Conservation (phyloP, 2,113 vertebrate species). For the Corynorhinus townsendii region DNA sequence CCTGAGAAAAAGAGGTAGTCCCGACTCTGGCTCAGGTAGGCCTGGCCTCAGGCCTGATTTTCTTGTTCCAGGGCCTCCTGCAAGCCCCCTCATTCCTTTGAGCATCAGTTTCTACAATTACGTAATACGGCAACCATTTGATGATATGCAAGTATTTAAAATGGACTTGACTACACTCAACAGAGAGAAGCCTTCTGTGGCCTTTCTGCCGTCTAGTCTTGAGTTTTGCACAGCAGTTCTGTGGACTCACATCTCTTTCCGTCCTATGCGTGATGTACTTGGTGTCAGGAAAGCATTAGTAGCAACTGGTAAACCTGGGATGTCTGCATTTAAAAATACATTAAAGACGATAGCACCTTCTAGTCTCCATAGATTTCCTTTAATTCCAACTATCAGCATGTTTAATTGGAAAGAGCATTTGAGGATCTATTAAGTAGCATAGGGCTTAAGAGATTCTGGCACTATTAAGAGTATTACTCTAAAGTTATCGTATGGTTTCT, state of each 20-base stretch:
- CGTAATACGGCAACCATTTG: not conserved
- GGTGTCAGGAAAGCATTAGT: not conserved
- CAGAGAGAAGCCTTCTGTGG: not conserved
- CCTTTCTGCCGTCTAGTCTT: not conserved
- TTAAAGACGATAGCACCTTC: not conserved
- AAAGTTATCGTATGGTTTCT: not conserved
- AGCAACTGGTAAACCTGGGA: not conserved
- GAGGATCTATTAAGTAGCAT: not conserved
- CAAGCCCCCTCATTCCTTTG: not conserved
- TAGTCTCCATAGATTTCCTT: not conserved
- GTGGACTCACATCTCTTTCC: not conserved
- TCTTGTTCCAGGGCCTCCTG: not conserved
- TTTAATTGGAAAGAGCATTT: conserved; percentile 42
- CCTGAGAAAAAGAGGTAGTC: accelerated
- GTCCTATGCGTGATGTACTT: not conserved
- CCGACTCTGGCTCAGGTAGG: not conserved
- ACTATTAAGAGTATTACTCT: not conserved
- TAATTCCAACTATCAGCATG: not conserved
- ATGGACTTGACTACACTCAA: not conserved
- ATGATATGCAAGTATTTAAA: not conserved
- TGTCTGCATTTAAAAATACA: not conserved
- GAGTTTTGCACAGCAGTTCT: not conserved
- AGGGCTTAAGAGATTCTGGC: not conserved
- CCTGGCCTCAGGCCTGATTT: accelerated
- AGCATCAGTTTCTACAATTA: not conserved